phyloP scores from a whole-genome alignment of 2,888 invertebrate species.

The Metellina segmentata region DNA sequence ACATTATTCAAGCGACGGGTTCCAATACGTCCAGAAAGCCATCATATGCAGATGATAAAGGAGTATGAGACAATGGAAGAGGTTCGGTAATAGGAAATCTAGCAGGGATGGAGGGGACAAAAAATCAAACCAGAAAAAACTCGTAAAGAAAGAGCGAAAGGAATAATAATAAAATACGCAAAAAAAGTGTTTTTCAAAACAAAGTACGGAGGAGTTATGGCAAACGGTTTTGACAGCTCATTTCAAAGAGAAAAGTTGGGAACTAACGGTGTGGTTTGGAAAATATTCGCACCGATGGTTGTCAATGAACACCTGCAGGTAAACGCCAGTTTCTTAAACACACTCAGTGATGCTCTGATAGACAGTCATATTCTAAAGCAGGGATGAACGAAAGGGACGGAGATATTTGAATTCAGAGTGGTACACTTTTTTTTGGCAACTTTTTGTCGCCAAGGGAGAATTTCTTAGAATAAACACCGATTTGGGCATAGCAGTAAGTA shows the following conservation, averaged over 20 bases:
- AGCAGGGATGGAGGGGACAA: slow-evolving; percentile 36
- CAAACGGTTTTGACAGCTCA: slow-evolving; percentile 71
- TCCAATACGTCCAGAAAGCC: slow-evolving; percentile 59
- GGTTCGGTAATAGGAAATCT: slow-evolving; percentile 68
- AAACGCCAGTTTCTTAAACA: background rate
- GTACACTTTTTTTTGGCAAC: too few species aligned
- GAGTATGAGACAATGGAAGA: slow-evolving; percentile 51
- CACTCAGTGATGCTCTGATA: too few species aligned
- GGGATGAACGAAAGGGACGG: too few species aligned
- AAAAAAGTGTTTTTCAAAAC: slow-evolving; percentile 62
- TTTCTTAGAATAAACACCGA: too few species aligned
- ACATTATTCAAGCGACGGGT: slow-evolving; percentile 57
- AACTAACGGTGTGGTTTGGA: slow-evolving; percentile 55
- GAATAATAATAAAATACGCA: slow-evolving; percentile 19
- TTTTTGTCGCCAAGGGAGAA: too few species aligned
- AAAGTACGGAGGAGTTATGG: slow-evolving; percentile 59
- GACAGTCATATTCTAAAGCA: too few species aligned
- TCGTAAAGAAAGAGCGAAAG: slow-evolving; percentile 5
- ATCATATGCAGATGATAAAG: slow-evolving; percentile 75
- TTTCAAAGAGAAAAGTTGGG: slow-evolving; percentile 50
- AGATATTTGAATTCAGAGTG: too few species aligned
- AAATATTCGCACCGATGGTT: slow-evolving; percentile 49
- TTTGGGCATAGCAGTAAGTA: too few species aligned
- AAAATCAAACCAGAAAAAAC: slow-evolving; percentile 1
- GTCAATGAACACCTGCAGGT: slow-evolving; percentile 52